Percentiles rank a stretch among this genome's conserved stretches.
Evolutionary conservation across 2,797 vertebrate genomes (phyloP).

Genomic region (Premnoplex brunnescens): DNA sequence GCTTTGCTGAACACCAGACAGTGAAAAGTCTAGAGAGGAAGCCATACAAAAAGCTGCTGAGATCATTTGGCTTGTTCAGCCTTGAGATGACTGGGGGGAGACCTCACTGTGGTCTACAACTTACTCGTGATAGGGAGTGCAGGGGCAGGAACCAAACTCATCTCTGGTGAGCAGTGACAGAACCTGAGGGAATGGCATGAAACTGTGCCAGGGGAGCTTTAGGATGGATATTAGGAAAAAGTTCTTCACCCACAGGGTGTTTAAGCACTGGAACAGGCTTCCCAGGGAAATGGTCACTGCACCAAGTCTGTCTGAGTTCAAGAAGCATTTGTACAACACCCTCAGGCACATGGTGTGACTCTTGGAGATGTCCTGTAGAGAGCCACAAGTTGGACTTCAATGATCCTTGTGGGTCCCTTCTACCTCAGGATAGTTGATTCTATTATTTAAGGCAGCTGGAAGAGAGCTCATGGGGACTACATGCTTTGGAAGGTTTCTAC

Average conservation of each 20-base stretch:
- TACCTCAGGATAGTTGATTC: background rate
- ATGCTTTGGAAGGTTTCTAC: background rate
- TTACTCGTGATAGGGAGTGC: background rate
- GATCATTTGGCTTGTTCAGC: background rate
- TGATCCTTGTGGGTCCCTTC: background rate
- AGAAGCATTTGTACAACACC: background rate
- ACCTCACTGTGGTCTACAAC: background rate
- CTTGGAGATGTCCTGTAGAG: background rate
- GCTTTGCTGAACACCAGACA: background rate
- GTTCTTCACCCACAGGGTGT: background rate
- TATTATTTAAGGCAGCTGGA: background rate
- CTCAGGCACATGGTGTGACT: background rate
- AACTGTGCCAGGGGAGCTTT: background rate
- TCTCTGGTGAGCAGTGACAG: background rate
- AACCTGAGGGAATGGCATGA: background rate
- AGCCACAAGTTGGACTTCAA: background rate
- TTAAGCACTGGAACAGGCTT: background rate
- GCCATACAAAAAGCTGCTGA: background rate
- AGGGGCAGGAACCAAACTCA: background rate
- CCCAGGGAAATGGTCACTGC: background rate
- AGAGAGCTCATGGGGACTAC: background rate
- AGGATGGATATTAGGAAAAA: background rate
- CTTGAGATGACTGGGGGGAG: background rate
- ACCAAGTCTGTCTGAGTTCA: background rate
- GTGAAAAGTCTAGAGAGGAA: background rate